Conservation (phyloP, 2,797 vertebrate genomes). For the Pangasius mekongensis region DNA sequence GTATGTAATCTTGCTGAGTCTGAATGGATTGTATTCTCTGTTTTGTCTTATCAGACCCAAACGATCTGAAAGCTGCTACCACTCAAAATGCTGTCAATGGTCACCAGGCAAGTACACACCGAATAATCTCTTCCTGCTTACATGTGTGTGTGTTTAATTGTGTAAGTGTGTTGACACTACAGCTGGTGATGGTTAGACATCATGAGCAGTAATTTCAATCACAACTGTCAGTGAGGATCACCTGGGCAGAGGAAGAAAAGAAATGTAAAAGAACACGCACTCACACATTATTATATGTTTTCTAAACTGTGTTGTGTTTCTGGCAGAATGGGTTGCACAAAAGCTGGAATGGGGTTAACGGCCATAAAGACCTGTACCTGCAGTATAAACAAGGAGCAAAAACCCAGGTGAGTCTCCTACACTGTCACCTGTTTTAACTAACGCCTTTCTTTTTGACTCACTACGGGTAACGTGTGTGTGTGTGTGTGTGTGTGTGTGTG, state of each 20-base stretch:
- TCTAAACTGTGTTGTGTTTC: slow-evolving; percentile 3
- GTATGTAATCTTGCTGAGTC: background rate
- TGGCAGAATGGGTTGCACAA: slow-evolving; percentile 62
- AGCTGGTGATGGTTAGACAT: background rate
- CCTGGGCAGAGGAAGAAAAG: no score
- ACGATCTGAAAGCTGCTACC: slow-evolving; percentile 82
- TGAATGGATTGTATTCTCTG: background rate
- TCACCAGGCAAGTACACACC: slow-evolving; percentile 73
- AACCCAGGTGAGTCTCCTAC: slow-evolving; percentile 62
- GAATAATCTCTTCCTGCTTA: background rate
- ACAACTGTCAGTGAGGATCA: background rate
- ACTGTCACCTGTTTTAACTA: background rate
- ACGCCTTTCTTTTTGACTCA: slow-evolving; percentile 18
- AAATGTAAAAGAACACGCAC: background rate
- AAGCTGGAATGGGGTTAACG: slow-evolving; percentile 64
- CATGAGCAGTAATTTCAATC: background rate
- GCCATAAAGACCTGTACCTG: slow-evolving; percentile 67
- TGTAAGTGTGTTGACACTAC: background rate
- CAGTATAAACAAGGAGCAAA: slow-evolving; percentile 69
- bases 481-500: slow-evolving; percentile 31
- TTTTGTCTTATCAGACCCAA: slow-evolving; percentile 80
- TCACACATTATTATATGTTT: background rate
- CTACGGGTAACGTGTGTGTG: background rate
- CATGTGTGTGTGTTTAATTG: slow-evolving; percentile 10
- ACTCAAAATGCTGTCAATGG: slow-evolving; percentile 61